Evolutionary conservation across 2,113 vertebrate genomes (phyloP).

Genomic region (Siniperca chuatsi): DNA sequence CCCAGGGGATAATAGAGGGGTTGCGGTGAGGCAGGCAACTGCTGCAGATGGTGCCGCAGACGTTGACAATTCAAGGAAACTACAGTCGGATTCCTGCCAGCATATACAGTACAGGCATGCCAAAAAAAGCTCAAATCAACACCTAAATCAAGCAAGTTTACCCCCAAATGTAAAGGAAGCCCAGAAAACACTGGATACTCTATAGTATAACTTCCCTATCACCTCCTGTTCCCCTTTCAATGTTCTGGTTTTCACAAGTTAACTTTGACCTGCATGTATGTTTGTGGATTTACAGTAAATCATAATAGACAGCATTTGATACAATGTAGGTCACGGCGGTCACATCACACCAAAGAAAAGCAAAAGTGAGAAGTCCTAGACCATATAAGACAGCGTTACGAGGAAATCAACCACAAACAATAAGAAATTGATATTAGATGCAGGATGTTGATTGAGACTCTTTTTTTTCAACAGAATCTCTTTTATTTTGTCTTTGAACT

Average conservation of each 20-base stretch:
- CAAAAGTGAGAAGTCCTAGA: conserved; percentile 35
- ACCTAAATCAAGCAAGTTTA: conserved; percentile 34
- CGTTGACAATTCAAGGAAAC: conserved; percentile 61
- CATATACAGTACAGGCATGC: conserved; percentile 6
- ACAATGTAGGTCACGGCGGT: conserved; percentile 24
- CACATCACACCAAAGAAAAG: conserved; percentile 25
- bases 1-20: conserved; percentile 42
- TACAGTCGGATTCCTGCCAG: conserved; percentile 54
- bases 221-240: conserved; percentile 39
- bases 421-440: conserved; percentile 48
- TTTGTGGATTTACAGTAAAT: conserved; percentile 22
- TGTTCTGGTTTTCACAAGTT: conserved; percentile 27
- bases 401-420: conserved; percentile 57
- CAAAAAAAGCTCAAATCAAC: conserved; percentile 21
- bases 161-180: conserved; percentile 7
- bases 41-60: conserved; percentile 39
- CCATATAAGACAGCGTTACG: conserved; percentile 53
- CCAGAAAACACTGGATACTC: not conserved
- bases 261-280: conserved; percentile 8
- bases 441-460: conserved; percentile 71
- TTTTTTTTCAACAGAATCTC: conserved; percentile 72
- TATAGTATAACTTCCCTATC: conserved; percentile 33
- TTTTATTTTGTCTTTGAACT: conserved; percentile 79
- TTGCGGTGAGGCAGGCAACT: conserved; percentile 41
- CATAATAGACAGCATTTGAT: conserved; percentile 5